Base-by-base conservation (phyloP, 2,888 invertebrate genomes). In the Dynastes hyllus region DNA sequence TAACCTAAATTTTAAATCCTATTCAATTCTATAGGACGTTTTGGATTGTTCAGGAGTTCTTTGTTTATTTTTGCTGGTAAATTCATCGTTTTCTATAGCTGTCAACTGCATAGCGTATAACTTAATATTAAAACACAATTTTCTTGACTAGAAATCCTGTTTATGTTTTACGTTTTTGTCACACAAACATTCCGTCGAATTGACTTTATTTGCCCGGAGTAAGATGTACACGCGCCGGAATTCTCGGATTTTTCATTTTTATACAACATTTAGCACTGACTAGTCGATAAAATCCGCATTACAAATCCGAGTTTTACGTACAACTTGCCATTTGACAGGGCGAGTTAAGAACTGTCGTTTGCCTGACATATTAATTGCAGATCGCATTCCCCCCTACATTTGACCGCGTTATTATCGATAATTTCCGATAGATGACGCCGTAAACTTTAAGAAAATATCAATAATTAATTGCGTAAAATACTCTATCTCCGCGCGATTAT, bases 121-220 rank as follows among this genome's bases (percentile, higher is more conserved):
- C 29, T 75, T 75, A 45, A 61, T 50, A 22, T 61, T 75, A 75
- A 75, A 75, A 61, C 61, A 73, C 40, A 45, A 61, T 75, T 63
- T 75, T 45, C 73, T 75, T 75, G 73, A 75, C 73, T 75, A 75
- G 73, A 75, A 22, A 61, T 75, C 40, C 63, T 61, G 13, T 37
- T 37, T 37, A 37, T 37, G 32, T 71, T 75, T 61, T n/a, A 55
- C 22, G 45, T 75, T 75, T 53, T 71, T 37, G 27, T 45, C 45
- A 58, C 45, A 75, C 61, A 61, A 75, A 75, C 22, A 75, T 75
- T 61, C 5, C 9, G 27, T 45, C 13, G 73, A 69, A 61, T 58
- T 8, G 40, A 22, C 45, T 75, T 73, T 9, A 27, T 32, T 37
- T 58, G 53, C 45, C 8, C 55, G 32, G 50, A 71, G 11, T 2